These are phyloP conservation scores for Geococcyx californianus DNA, from an alignment of 2,113 vertebrate genomes.

Conservation along the genomic window DNA sequence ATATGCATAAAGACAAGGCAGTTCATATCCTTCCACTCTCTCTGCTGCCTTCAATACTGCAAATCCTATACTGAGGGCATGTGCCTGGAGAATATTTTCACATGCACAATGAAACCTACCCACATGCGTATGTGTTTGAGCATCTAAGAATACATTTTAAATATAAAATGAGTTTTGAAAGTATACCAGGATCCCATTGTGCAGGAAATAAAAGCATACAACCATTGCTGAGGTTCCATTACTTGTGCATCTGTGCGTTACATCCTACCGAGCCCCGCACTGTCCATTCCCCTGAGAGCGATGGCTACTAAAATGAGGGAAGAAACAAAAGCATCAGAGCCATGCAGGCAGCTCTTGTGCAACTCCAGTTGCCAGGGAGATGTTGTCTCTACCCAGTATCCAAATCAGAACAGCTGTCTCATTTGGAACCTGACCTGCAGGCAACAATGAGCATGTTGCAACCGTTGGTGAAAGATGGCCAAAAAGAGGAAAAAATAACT, in stretches of 20 bases:
- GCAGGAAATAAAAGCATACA: not conserved
- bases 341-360: not conserved
- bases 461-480: not conserved
- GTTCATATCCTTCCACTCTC: not conserved
- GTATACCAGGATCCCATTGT: not conserved
- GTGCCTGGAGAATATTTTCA: not conserved
- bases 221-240: not conserved
- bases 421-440: conserved; percentile 26
- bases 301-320: not conserved
- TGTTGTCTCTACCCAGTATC: not conserved
- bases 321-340: not conserved
- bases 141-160: not conserved
- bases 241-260: not conserved
- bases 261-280: not conserved
- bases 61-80: not conserved
- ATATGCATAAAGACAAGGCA: not conserved
- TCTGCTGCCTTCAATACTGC: not conserved
- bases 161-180: not conserved
- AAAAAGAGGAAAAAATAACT: not conserved
- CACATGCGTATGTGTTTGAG: not conserved
- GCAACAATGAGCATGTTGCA: not conserved
- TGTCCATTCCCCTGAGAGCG: accelerated
- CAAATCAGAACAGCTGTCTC: conserved; percentile 11
- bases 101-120: not conserved
- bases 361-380: conserved; percentile 27